Percentiles rank a stretch among this genome's conserved stretches.
Conservation (phyloP, 2,797 vertebrate genomes). For the Lacerta agilis region DNA sequence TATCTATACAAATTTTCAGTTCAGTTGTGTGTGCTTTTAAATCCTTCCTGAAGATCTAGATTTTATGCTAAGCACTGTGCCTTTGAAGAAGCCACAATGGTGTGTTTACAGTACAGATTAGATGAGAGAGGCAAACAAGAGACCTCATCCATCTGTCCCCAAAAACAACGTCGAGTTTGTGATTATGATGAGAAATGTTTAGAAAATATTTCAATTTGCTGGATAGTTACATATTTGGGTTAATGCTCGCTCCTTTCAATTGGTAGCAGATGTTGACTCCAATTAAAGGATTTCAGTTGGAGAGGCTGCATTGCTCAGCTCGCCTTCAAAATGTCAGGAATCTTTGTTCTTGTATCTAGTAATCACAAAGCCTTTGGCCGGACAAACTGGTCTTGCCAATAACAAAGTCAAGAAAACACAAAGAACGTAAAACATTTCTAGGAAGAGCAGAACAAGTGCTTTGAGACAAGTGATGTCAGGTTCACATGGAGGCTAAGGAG, state of each 20-base stretch:
- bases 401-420: conserved; percentile 57
- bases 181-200: conserved; percentile 38
- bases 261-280: conserved; percentile 61
- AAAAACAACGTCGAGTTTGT: conserved; percentile 33
- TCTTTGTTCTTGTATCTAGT: conserved; percentile 58
- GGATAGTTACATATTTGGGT: conserved; percentile 58
- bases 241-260: conserved; percentile 44
- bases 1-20: neutral
- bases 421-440: conserved; percentile 42
- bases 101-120: conserved; percentile 24
- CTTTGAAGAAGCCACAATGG: conserved; percentile 27
- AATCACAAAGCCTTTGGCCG: conserved; percentile 35
- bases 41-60: neutral
- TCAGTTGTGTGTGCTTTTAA: neutral
- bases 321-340: conserved; percentile 62
- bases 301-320: conserved; percentile 48
- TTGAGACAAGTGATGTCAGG: conserved; percentile 35
- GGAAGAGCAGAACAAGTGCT: conserved; percentile 35
- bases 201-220: conserved; percentile 55
- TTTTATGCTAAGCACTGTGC: conserved; percentile 7
- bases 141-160: conserved; percentile 46
- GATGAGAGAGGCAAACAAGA: neutral
- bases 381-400: conserved; percentile 55
- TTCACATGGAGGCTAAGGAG: conserved; percentile 46
- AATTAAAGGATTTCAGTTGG: conserved; percentile 44